A percentile compares a stretch with the other conserved stretches of the same genome.
These are phyloP conservation scores for Theristicus caerulescens DNA, from an alignment of 2,113 vertebrate genomes.

Conservation along the genomic window DNA sequence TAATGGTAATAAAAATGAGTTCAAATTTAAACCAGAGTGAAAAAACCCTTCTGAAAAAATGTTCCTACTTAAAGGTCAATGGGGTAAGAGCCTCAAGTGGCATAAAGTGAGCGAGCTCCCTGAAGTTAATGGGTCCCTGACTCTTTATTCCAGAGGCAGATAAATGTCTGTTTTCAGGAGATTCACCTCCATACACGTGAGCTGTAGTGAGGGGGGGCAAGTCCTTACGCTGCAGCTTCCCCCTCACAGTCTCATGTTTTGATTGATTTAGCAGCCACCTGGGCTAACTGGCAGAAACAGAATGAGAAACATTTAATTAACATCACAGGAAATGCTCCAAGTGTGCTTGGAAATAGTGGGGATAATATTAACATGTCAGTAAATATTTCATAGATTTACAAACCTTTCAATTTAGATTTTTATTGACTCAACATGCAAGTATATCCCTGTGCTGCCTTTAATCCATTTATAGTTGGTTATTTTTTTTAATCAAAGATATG, in stretches of 20 bases:
- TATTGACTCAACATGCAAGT: neutral
- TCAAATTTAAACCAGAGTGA: neutral
- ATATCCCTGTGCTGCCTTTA: constrained; percentile 16
- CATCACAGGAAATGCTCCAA: constrained; percentile 19
- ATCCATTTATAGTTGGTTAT: neutral
- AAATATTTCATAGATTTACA: constrained; percentile 40
- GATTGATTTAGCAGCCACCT: neutral
- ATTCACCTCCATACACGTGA: neutral
- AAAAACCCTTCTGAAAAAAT: neutral
- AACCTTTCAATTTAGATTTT: constrained; percentile 1
- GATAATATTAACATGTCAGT: constrained; percentile 2
- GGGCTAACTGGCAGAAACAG: neutral
- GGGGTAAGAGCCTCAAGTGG: neutral
- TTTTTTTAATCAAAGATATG: neutral
- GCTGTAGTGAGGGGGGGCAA: neutral
- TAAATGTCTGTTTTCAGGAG: neutral
- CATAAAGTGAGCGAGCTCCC: neutral
- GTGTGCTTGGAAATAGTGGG: neutral
- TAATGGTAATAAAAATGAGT: neutral
- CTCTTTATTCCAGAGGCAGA: neutral
- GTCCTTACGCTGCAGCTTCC: neutral
- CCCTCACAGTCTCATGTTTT: neutral
- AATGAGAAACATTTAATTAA: constrained; percentile 30
- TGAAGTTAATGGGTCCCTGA: neutral
- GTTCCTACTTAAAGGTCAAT: neutral